Conservation (phyloP, 2,113 vertebrate species). For the Salminus brasiliensis region DNA sequence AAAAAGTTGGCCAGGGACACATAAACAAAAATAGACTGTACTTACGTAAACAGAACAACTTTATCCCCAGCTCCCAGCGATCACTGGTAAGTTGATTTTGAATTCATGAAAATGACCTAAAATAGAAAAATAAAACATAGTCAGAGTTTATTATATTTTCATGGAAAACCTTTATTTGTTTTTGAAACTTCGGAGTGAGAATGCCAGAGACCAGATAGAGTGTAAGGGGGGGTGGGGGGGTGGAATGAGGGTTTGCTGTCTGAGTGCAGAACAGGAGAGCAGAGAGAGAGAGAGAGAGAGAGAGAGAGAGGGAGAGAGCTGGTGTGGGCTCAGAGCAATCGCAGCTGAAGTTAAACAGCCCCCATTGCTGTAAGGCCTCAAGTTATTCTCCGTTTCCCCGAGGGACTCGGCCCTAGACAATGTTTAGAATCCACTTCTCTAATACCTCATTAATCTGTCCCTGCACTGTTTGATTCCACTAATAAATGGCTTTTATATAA, state of each 20-base stretch:
- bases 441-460: conserved; percentile 71
- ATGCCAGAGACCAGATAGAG: too few relatives aligned
- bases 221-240: too few relatives aligned
- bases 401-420: conserved; percentile 61
- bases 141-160: conserved; percentile 9
- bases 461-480: conserved; percentile 56
- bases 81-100: conserved; percentile 90
- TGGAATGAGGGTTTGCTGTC: not conserved
- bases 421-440: conserved; percentile 70
- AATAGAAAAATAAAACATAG: conserved; percentile 62
- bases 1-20: conserved; percentile 45
- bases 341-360: conserved; percentile 67
- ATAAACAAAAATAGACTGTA: conserved; percentile 72
- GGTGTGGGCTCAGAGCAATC: conserved; percentile 62
- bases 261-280: not conserved
- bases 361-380: conserved; percentile 34
- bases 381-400: conserved; percentile 50
- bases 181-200: too few relatives aligned
- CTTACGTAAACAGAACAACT: conserved; percentile 93
- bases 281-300: not conserved
- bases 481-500: conserved; percentile 68
- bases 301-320: conserved; percentile 47
- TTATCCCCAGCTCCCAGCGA: conserved; percentile 91
- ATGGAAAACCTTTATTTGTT: not conserved
- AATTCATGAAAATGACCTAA: conserved; percentile 97